Evolutionary conservation across 2,113 vertebrate genomes (phyloP).

Genomic region (Progne subis): DNA sequence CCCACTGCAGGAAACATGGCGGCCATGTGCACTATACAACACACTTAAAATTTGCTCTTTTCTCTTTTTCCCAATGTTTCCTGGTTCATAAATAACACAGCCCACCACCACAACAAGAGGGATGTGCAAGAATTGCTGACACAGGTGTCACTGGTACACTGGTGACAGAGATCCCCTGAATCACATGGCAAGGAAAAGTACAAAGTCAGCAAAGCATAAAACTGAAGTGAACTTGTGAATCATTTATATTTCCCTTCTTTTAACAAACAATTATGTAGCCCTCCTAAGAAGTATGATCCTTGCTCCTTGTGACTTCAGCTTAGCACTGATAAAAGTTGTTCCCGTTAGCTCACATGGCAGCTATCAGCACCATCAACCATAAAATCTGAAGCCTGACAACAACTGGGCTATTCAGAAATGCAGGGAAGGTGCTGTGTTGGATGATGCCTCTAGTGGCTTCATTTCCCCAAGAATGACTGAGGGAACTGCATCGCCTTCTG

Average conservation of each 20-base stretch:
- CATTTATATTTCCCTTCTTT: not conserved
- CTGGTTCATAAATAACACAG: not conserved
- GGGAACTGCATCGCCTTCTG: not conserved
- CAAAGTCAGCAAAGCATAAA: not conserved
- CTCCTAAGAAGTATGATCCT: not conserved
- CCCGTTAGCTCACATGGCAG: rapidly evolving
- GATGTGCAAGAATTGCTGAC: not conserved
- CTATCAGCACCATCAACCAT: not conserved
- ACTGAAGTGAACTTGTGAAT: not conserved
- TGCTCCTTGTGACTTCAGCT: not conserved
- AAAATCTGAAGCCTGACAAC: not conserved
- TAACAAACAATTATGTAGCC: not conserved
- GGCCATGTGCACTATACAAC: rapidly evolving
- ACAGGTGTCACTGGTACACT: not conserved
- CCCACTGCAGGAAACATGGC: not conserved
- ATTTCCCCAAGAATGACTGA: not conserved
- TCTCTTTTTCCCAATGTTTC: not conserved
- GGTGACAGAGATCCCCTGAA: not conserved
- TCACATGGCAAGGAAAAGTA: not conserved
- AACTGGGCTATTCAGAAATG: not conserved
- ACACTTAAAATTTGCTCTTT: not conserved
- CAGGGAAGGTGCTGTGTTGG: not conserved
- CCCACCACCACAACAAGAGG: not conserved
- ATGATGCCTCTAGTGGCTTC: not conserved
- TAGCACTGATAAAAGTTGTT: not conserved